Evolutionary conservation across 2,113 vertebrate genomes (phyloP).

Genomic region (Benthochromis sp.): DNA sequence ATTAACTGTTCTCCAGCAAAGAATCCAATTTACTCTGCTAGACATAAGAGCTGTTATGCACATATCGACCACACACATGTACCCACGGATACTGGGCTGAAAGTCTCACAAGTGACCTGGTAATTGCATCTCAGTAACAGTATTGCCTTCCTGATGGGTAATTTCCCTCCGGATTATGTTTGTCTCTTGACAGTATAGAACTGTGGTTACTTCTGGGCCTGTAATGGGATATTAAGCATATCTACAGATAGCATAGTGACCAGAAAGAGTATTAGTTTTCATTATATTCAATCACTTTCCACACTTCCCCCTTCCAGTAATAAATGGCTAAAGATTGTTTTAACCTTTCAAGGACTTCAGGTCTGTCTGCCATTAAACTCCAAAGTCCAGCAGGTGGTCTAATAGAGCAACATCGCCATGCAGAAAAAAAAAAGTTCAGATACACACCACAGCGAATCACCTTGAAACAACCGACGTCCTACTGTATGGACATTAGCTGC

Average conservation of each 20-base stretch:
- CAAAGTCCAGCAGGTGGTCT: constrained; percentile 23
- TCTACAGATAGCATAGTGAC: constrained; percentile 57
- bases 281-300: constrained; percentile 60
- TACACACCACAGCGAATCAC: constrained; percentile 24
- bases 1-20: constrained; percentile 63
- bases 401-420: neutral
- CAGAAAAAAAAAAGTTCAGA: neutral
- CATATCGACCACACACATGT: constrained; percentile 60
- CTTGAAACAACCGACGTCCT: constrained; percentile 39
- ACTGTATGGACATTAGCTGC: neutral
- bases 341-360: constrained; percentile 66
- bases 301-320: constrained; percentile 41
- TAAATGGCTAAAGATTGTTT: constrained; percentile 62
- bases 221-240: constrained; percentile 72
- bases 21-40: constrained; percentile 66
- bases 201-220: constrained; percentile 60
- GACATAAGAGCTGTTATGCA: constrained; percentile 64
- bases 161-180: constrained; percentile 75
- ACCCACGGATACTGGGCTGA: constrained; percentile 52
- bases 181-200: constrained; percentile 65
- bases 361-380: constrained; percentile 25
- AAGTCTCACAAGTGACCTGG: constrained; percentile 71
- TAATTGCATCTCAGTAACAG: constrained; percentile 75
- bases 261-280: constrained; percentile 66
- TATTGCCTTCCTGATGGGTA: constrained; percentile 73